A percentile compares a stretch with the other conserved stretches of the same genome.
Conservation (phyloP, 2,888 invertebrate genomes). For the Nymphalis urticae region DNA sequence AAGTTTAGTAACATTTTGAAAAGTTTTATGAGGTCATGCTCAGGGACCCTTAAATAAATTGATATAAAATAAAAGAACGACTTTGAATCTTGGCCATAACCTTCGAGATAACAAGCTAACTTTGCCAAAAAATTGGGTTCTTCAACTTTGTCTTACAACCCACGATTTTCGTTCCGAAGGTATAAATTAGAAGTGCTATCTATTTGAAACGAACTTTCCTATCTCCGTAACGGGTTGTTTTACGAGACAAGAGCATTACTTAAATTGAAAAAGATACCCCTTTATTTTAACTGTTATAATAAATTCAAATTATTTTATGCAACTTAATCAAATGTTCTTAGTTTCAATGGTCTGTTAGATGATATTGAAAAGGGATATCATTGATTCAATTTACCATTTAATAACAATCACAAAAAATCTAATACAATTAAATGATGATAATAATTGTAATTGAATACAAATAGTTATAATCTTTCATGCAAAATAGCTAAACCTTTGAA, state of each 20-base stretch:
- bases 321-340: not conserved
- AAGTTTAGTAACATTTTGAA: not conserved
- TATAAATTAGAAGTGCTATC: conserved; percentile 71
- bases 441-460: no score
- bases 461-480: no score
- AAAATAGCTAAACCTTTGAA: no score
- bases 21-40: conserved; percentile 21
- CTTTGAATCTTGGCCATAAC: conserved; percentile 36
- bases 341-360: no score
- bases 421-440: no score
- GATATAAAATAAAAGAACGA: conserved; percentile 33
- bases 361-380: no score
- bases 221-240: conserved; percentile 57
- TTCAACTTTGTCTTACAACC: conserved; percentile 39
- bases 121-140: conserved; percentile 48
- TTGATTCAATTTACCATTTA: no score
- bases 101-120: conserved; percentile 41
- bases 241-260: conserved; percentile 51
- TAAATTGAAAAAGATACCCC: conserved; percentile 54
- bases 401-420: no score
- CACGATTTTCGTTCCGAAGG: conserved; percentile 51
- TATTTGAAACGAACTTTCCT: conserved; percentile 59
- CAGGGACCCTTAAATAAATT: conserved; percentile 32
- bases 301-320: not conserved
- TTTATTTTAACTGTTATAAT: conserved; percentile 6